Evolutionary conservation across 2,888 invertebrate species (phyloP).

Genomic region (Eucriotettix oculatus): DNA sequence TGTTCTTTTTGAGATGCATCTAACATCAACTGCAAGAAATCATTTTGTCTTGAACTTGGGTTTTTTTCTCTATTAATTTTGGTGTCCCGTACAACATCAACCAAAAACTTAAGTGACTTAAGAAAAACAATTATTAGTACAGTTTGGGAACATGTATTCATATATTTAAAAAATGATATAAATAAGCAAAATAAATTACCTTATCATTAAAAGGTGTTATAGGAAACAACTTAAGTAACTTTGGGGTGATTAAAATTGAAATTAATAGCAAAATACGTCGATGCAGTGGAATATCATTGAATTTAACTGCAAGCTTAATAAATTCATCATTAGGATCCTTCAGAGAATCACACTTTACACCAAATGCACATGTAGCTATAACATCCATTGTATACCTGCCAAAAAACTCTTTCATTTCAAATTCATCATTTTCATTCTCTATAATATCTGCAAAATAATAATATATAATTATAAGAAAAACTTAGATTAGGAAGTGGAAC

Average conservation of each 20-base stretch:
- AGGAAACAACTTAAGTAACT: slow-evolving; percentile 13
- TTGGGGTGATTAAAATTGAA: slow-evolving; percentile 14
- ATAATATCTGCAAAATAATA: background rate
- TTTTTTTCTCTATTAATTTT: slow-evolving; percentile 12
- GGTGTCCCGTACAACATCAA: slow-evolving; percentile 14
- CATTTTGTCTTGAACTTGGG: slow-evolving; percentile 21
- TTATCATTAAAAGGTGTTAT: slow-evolving; percentile 16
- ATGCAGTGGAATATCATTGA: slow-evolving; percentile 13
- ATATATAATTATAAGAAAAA: background rate
- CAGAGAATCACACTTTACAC: slow-evolving; percentile 34
- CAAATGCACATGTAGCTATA: slow-evolving; percentile 39
- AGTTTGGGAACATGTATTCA: too few species aligned
- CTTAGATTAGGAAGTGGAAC: too few species aligned
- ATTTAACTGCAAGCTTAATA: slow-evolving; percentile 20
- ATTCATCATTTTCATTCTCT: slow-evolving; percentile 18
- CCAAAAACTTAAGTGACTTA: slow-evolving; percentile 14
- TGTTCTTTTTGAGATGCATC: slow-evolving; percentile 29
- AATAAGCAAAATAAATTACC: slow-evolving; percentile 4
- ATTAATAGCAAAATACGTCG: slow-evolving; percentile 14
- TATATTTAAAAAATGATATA: too few species aligned
- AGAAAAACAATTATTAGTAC: background rate
- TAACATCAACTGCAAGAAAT: slow-evolving; percentile 32
- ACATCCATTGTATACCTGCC: slow-evolving; percentile 37
- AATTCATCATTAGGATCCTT: slow-evolving; percentile 32
- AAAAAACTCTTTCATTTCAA: slow-evolving; percentile 37